Conservation (phyloP, 1,140 invertebrate genomes). For the Euwallacea fornicatus region DNA sequence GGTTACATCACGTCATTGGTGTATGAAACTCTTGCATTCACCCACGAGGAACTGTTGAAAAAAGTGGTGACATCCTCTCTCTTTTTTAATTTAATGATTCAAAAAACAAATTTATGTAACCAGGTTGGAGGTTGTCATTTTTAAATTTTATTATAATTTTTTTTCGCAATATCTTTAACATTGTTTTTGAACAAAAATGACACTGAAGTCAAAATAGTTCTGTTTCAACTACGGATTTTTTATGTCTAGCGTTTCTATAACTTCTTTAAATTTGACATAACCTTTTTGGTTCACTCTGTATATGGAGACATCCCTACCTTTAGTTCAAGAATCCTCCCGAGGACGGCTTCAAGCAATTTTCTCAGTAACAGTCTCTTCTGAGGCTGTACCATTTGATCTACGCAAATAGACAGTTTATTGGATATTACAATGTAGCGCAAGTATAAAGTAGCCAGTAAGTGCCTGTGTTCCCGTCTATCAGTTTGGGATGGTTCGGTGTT, state of each 20-base stretch:
- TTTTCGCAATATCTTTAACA: neutral
- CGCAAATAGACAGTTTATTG: constrained; percentile 75
- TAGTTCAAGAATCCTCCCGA: constrained; percentile 69
- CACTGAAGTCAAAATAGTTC: no score
- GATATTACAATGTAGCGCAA: constrained; percentile 79
- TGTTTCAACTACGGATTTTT: no score
- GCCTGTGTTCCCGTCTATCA: constrained; percentile 63
- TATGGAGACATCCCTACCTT: constrained; percentile 11
- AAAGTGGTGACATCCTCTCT: no score
- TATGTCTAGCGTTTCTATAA: no score
- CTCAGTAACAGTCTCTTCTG: constrained; percentile 84
- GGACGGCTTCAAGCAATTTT: constrained; percentile 74
- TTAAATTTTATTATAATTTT: neutral
- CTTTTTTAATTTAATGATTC: no score
- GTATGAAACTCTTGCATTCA: no score
- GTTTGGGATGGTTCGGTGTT: constrained; percentile 61
- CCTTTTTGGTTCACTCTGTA: neutral
- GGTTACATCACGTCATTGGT: no score
- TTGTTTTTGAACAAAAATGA: no score
- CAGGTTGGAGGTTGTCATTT: no score
- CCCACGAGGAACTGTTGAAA: no score
- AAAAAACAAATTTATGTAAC: no score
- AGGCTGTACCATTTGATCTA: constrained; percentile 90
- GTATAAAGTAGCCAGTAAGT: constrained; percentile 65
- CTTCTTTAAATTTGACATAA: neutral